Base-by-base conservation (phyloP, 2,797 vertebrate genomes). In the Acropternis orthonyx region DNA sequence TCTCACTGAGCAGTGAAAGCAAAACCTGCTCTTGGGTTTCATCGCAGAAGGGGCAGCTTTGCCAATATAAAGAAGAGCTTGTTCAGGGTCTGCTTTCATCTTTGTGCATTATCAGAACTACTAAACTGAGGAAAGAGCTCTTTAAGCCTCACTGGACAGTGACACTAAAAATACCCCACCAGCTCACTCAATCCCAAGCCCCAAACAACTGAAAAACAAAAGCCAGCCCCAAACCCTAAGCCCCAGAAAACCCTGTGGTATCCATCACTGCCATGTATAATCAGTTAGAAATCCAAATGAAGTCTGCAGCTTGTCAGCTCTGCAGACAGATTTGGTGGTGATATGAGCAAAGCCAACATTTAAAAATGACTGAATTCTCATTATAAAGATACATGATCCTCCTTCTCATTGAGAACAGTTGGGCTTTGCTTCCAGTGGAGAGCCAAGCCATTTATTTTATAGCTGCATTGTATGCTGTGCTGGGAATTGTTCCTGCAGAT, bases 361-460 rank as follows among this genome's bases (percentile, higher is more conserved):
- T 93, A 91, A 96, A 95, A 95, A 97, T 88, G 95, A 94, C 94
- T 91, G 83, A 96, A 94, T 97, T 95, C 96, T 98, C 88, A 87
- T 97, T 97, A 97, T 88, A 95, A 97, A 97, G 97, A 97, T 89
- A 97, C 91, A 96, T 74, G 96, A 98, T 97, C 95, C 95, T 96
- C 72, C 77, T 94, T 51, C 86, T 85, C 93, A 84, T 93, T 92
- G 85, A 67, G 92, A 96, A 92, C 91, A 96, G 83, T 94, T 89
- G 91, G 94, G 94, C 65, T 97, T 97, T 96, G 90, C 91, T 69
- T 96, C 93, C 95, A 97, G 86, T 92, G 88, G 93, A 94, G 91
- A 95, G 95, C 89, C 87, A 58, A 92, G 66, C 77, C 95, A 95
- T 97, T 96, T 96, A 93, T 96, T 97, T 96, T 95, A 91, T 87